Conservation (phyloP, 2,888 invertebrate genomes). For the Piscicola geometra region DNA sequence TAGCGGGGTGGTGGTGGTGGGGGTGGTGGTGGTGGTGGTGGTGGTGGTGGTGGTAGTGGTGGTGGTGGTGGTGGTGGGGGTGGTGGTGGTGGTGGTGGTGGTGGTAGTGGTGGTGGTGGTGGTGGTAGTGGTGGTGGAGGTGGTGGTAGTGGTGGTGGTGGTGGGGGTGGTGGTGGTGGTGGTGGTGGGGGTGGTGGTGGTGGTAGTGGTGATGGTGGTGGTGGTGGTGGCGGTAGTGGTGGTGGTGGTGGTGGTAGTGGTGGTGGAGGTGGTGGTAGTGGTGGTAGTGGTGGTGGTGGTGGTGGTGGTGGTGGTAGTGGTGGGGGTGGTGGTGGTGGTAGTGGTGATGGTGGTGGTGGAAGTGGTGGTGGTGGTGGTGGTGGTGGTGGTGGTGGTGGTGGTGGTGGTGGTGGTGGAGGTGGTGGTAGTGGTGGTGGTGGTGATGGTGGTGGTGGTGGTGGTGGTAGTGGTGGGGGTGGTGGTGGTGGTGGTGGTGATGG, state of each 20-base stretch:
- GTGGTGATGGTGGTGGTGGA: slow-evolving; percentile 7
- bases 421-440: slow-evolving; percentile 9
- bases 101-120: neutral
- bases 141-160: neutral
- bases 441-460: slow-evolving; percentile 10
- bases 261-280: slow-evolving; percentile 31
- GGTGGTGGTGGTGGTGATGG: neutral
- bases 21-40: neutral
- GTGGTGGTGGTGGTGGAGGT: slow-evolving; percentile 4
- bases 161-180: slow-evolving; percentile 1
- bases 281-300: slow-evolving; percentile 14
- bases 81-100: too few species aligned
- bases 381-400: slow-evolving; percentile 12
- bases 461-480: neutral
- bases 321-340: slow-evolving; percentile 4
- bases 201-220: neutral
- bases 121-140: neutral
- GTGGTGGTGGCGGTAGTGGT: slow-evolving; percentile 6
- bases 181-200: neutral
- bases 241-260: slow-evolving; percentile 8
- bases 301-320: slow-evolving; percentile 7
- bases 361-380: slow-evolving; percentile 6
- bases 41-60: too few species aligned
- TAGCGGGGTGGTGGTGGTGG: slow-evolving; percentile 43
- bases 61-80: too few species aligned